Evolutionary conservation across 1,140 invertebrate species (phyloP).

Genomic region (Ips typographus): DNA sequence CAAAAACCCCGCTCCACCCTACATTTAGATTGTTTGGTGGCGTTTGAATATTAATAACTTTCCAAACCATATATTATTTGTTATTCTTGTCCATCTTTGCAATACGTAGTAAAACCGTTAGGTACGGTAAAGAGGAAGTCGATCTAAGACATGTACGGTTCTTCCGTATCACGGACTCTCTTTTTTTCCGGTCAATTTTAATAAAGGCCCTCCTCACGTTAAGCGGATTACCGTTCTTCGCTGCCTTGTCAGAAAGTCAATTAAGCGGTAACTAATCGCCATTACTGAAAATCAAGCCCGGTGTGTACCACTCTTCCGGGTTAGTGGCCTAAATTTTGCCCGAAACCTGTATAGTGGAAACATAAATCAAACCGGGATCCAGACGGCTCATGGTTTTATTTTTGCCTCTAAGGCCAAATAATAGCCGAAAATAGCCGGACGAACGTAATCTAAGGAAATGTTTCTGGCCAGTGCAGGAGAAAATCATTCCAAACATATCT

Average conservation of each 20-base stretch:
- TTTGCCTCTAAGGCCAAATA: slow-evolving; percentile 29
- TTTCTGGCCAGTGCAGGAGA: slow-evolving; percentile 22
- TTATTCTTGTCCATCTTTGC: slow-evolving; percentile 5
- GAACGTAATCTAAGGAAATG: slow-evolving; percentile 28
- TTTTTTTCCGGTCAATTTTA: slow-evolving; percentile 7
- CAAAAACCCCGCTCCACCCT: no score
- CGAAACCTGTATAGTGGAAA: neutral
- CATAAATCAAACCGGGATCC: slow-evolving; percentile 3
- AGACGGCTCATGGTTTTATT: slow-evolving; percentile 23
- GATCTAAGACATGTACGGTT: neutral
- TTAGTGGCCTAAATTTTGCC: slow-evolving; percentile 1
- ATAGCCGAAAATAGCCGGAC: slow-evolving; percentile 27
- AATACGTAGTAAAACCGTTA: neutral
- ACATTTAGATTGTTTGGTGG: no score
- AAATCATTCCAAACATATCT: slow-evolving; percentile 35
- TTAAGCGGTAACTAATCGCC: neutral
- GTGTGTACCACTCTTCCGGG: neutral
- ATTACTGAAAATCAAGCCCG: no score
- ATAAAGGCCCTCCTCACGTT: neutral
- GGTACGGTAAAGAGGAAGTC: slow-evolving; percentile 1
- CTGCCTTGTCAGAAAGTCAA: neutral
- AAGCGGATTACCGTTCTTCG: neutral
- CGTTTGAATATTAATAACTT: no score
- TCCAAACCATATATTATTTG: neutral
- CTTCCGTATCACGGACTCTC: slow-evolving; percentile 7